Conservation (phyloP, 2,888 invertebrate species). For the Neuroscelio doddi region DNA sequence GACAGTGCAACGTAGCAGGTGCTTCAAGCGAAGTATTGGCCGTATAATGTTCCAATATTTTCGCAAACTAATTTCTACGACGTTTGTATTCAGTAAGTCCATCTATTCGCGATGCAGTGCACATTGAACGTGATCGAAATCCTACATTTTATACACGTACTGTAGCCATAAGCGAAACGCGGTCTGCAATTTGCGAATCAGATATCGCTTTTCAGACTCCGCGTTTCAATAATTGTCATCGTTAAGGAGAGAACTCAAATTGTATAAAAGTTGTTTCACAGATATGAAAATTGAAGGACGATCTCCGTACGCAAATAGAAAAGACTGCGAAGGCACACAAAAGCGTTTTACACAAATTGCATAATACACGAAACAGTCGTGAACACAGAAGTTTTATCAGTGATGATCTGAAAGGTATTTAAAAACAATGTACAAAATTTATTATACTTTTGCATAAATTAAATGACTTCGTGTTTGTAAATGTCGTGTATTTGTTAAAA, state of each 20-base stretch:
- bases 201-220: not conserved
- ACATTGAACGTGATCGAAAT: conserved; percentile 36
- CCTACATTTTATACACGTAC: conserved; percentile 28
- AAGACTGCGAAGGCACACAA: not conserved
- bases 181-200: not conserved
- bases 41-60: conserved; percentile 39
- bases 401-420: not conserved
- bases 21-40: conserved; percentile 40
- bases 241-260: conserved; percentile 12
- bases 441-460: not conserved
- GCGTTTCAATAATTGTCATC: conserved; percentile 26
- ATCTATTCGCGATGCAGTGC: conserved; percentile 21
- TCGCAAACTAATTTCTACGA: conserved; percentile 40
- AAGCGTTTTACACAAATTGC: conserved; percentile 4
- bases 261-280: conserved; percentile 19
- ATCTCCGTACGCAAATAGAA: conserved; percentile 9
- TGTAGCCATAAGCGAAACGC: conserved; percentile 13
- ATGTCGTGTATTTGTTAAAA: not conserved
- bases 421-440: not conserved
- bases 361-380: not conserved
- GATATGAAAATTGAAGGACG: conserved; percentile 2
- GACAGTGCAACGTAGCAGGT: conserved; percentile 40
- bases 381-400: too few relatives aligned
- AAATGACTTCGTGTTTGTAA: not conserved
- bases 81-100: conserved; percentile 33